Evolutionary conservation across 2,888 invertebrate genomes (phyloP), one percentile per base, ranked within the genome.

Genomic region (Morpho deidamia): DNA sequence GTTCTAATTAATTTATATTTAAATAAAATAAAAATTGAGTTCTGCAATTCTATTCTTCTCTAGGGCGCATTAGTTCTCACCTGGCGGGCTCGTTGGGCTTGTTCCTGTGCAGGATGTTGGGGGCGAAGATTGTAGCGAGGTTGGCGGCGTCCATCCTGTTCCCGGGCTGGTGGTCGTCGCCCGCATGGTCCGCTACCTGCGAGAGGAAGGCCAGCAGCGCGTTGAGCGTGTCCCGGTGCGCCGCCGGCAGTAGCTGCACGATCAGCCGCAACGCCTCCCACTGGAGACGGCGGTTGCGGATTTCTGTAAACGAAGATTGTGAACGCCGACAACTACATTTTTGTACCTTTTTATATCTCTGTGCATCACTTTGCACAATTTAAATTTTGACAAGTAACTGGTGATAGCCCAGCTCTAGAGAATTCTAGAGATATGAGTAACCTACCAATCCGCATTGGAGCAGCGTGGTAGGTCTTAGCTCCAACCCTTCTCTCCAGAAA

Each of bases 131-230:
- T 0, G 97, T 98, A 0, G 98, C 98, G 60, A 98, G 86, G 80
- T 98, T 98, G 50, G 93, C 94, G 43, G 95, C 94, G 79, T 97
- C 96, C 98, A 98, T 98, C 90, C 96, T 97, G 86, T 98, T 98
- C 1, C 98, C 98, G 10, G 92, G 80, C 57, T 91, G 89, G 62
- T 89, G 91, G 49, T 86, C 85, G 76, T 96, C 96, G 44, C 91
- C 91, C 44, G 95, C 91, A 81, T 95, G 92, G 55, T 92, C 90
- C 0, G 95, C 94, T 33, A 97, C 94, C 64, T 93, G 93, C 34
- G 94, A 92, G 50, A 98, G 92, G 84, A 98, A 97, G 66, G 92
- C 92, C 41, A 98, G 90, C 59, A 98, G 88, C 4, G 95, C 93
- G 84, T 92, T 94, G 23, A 98, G 92, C 0, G 98, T 98, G 88